Base-by-base conservation (phyloP, 2,888 invertebrate species). In the Syrista parreyssii region DNA sequence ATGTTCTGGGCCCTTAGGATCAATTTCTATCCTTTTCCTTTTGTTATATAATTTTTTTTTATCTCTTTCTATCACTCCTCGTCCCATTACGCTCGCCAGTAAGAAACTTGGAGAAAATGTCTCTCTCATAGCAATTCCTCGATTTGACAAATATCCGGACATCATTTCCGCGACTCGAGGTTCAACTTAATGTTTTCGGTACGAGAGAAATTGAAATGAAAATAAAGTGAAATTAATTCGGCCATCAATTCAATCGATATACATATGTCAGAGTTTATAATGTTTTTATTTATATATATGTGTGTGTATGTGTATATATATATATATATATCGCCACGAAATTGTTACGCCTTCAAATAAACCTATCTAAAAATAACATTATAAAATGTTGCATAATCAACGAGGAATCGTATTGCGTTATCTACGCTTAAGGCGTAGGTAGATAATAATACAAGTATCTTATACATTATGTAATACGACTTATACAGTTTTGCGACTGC, bases 351-450 rank as follows among this genome's bases (percentile, higher is more conserved):
- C 74, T 40, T 77, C 77, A 75, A 77, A 77, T 77, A 77, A 77
- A 77, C 73, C 83, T 86, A 85, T 81, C 81, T 84, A 86, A 84
- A 86, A 86, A 83, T 80, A 86, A 85, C 78, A 80, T 87, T 86
- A 87, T 83, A 85, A 88, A 87, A 86, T 83, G 82, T 84, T 82
- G 82, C 81, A 81, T 77, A 77, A 82, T 78, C 77, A 82, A 82
- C 82, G 78, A 80, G 77, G 73, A 75, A 40, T 77, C 74, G 73
- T 77, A 81, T 79, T 80, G 81, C 82, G 79, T 84, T 80, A 33
- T 74, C 77, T 73, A 74, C 76, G 35, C 73, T 76, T 23, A 55
- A 55, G 23, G 23, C 40, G 40, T 40, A 23, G 55, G 23, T 9
- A 55, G 55, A 23, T 23, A 23, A 55, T 55, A 55, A 55, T 55